Conservation (phyloP, 2,113 vertebrate genomes). For the Cariama cristata region DNA sequence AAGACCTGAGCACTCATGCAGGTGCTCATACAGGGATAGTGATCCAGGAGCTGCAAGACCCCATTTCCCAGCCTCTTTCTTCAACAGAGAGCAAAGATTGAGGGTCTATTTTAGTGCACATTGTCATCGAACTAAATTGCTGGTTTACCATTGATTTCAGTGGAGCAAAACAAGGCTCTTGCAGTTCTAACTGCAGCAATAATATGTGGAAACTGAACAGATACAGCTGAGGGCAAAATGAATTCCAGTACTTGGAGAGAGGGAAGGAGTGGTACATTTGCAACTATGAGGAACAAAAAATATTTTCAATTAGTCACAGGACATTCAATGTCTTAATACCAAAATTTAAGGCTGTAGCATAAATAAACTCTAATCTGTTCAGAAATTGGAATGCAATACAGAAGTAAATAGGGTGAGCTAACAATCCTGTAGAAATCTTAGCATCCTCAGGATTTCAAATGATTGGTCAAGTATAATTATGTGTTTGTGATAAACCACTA, state of each 20-base stretch:
- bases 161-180: neutral
- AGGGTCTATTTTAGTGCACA: neutral
- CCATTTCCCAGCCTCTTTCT: neutral
- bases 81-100: neutral
- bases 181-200: neutral
- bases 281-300: neutral
- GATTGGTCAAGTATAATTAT: neutral
- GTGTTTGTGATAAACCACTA: neutral
- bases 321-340: neutral
- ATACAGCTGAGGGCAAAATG: neutral
- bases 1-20: neutral
- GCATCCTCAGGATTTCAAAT: neutral
- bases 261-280: neutral
- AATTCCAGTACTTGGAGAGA: neutral
- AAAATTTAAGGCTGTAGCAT: neutral
- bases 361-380: neutral
- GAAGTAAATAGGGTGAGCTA: neutral
- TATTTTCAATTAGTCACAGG: neutral
- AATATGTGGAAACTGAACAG: neutral
- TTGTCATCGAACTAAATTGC: neutral
- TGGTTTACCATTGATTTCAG: neutral
- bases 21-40: neutral
- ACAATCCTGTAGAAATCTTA: neutral
- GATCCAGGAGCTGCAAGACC: neutral
- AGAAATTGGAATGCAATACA: neutral